These are phyloP conservation scores for Phylloscopus trochilus DNA, from an alignment of 2,113 vertebrate genomes.

Conservation along the genomic window DNA sequence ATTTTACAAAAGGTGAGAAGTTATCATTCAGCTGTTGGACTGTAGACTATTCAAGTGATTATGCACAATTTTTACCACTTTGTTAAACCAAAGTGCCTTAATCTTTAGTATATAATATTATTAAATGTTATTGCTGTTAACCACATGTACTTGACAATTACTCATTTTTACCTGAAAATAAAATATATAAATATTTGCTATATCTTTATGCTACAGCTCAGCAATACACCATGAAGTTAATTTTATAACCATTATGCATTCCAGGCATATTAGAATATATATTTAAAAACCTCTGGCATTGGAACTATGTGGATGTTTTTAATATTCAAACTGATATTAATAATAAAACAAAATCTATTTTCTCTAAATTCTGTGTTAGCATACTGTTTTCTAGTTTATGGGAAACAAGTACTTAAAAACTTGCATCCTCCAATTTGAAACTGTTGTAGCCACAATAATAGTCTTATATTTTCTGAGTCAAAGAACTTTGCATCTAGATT, in stretches of 20 bases:
- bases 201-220: not conserved
- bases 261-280: not conserved
- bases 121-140: not conserved
- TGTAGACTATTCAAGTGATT: not conserved
- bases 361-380: not conserved
- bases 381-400: not conserved
- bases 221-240: not conserved
- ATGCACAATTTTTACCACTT: not conserved
- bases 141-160: not conserved
- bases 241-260: not conserved
- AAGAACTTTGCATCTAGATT: not conserved
- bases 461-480: not conserved
- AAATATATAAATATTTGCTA: not conserved
- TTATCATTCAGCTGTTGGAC: not conserved
- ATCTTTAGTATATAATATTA: not conserved
- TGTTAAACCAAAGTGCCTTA: not conserved
- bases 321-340: not conserved
- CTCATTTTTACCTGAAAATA: not conserved
- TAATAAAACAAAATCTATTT: not conserved
- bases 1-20: not conserved
- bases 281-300: not conserved
- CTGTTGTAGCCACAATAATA: not conserved
- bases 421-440: not conserved
- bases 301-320: not conserved
- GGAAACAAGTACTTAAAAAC: not conserved